Evolutionary conservation across 1,140 invertebrate genomes (phyloP).

Genomic region (Polyergus mexicanus): DNA sequence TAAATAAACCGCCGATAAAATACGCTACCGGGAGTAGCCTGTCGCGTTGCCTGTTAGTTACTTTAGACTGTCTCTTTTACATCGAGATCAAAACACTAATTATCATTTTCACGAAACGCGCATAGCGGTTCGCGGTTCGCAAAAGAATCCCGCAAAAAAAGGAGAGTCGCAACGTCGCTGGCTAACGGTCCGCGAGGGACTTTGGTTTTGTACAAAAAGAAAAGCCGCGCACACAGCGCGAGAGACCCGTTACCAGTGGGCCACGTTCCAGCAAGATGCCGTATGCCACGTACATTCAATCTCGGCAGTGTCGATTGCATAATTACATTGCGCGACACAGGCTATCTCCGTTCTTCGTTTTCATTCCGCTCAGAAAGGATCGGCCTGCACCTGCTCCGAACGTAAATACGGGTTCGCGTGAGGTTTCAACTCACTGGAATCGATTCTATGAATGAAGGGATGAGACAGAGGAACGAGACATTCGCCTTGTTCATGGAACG

Average conservation of each 20-base stretch:
- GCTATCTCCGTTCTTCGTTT: constrained; percentile 36
- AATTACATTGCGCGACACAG: constrained; percentile 60
- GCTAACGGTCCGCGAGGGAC: constrained; percentile 81
- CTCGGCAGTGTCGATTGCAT: constrained; percentile 64
- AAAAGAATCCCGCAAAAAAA: constrained; percentile 7
- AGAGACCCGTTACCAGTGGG: constrained; percentile 81
- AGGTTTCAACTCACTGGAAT: constrained; percentile 55
- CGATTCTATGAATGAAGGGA: constrained; percentile 59
- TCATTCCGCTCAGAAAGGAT: background rate
- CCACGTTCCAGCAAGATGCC: constrained; percentile 72
- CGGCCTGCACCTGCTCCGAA: background rate
- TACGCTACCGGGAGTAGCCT: background rate
- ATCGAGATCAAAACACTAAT: constrained; percentile 12
- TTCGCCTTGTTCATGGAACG: constrained; percentile 43
- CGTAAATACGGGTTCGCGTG: constrained; percentile 47
- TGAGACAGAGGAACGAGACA: constrained; percentile 47
- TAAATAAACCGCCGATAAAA: background rate
- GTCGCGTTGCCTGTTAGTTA: no score
- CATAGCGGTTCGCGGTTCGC: constrained; percentile 21
- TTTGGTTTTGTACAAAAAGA: constrained; percentile 81
- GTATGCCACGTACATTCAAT: constrained; percentile 52
- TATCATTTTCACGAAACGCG: constrained; percentile 32
- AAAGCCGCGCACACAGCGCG: constrained; percentile 66
- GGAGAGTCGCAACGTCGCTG: constrained; percentile 35
- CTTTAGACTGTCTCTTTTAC: background rate